These are phyloP conservation scores for Rhorus exstirpatorius DNA, from an alignment of 2,888 invertebrate species.

Conservation along the genomic window DNA sequence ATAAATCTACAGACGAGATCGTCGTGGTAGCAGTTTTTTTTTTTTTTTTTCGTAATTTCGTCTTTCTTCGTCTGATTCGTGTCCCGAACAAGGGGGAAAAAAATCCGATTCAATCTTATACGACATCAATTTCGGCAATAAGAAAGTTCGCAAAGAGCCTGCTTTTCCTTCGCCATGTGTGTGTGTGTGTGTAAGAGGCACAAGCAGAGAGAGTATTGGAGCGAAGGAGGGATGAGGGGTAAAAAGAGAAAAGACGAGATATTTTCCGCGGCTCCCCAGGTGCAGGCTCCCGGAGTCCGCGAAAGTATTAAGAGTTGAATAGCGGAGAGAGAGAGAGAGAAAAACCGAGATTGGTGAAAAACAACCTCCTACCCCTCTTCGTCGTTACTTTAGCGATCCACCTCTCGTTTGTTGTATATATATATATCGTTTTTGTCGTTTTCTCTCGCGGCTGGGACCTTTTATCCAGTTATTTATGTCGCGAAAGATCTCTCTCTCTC, in stretches of 20 bases:
- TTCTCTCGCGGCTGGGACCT: conserved; percentile 74
- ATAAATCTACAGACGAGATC: conserved; percentile 38
- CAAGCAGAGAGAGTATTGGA: conserved; percentile 51
- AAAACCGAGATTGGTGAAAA: conserved; percentile 55
- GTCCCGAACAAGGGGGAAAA: conserved; percentile 24
- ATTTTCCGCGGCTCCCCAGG: conserved; percentile 69
- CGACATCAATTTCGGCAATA: conserved; percentile 84
- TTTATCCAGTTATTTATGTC: conserved; percentile 82
- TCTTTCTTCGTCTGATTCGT: conserved; percentile 31
- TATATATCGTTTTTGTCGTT: conserved; percentile 47
- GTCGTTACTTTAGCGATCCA: conserved; percentile 51
- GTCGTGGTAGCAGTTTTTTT: not conserved
- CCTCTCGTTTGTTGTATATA: conserved; percentile 28
- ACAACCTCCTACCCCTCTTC: conserved; percentile 60
- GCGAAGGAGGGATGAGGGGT: conserved; percentile 57
- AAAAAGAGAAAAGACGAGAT: conserved; percentile 51
- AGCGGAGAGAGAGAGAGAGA: conserved; percentile 76
- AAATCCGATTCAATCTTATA: conserved; percentile 71
- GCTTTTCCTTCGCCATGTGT: conserved; percentile 36
- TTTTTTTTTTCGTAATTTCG: conserved; percentile 25
- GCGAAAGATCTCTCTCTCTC: conserved; percentile 39
- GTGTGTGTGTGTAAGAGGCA: not conserved
- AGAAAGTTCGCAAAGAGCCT: conserved; percentile 78
- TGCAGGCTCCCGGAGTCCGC: conserved; percentile 73
- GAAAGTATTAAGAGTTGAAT: conserved; percentile 82